Base-by-base conservation (phyloP, 2,113 vertebrate species). In the Hemibagrus wyckioides region DNA sequence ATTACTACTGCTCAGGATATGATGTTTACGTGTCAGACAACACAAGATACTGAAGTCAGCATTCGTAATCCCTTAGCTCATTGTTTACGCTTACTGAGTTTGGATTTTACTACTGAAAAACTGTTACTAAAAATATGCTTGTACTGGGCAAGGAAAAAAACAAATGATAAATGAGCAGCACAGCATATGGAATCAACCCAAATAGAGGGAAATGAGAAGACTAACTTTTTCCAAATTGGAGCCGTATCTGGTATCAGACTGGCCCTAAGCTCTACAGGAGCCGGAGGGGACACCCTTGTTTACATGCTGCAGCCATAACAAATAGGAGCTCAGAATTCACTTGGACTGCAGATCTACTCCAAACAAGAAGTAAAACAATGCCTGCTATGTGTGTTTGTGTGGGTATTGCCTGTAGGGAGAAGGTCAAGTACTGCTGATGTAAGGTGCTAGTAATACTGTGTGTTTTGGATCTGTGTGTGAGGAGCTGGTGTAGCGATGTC, bases 281-380 rank as follows among this genome's bases (percentile, higher is more conserved):
- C 90, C 91, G 90, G 88, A 84, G 83, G 82, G 90, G 89, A 86
- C 86, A 30, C 85, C 89, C 88, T 61, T 80, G 93, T 94, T 94
- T 93, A 94, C 91, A 92, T 90, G 90, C n/a, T 90, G 92, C 92
- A 91, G 92, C 93, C 93, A 94, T 91, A 93, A 93, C 87, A 91
- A 91, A 59, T 82, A 50, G 41, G 36, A 85, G 33, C 87, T 92
- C 91, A 90, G 88, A 93, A 94, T 94, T 93, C 94, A 90, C 92
- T 85, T 84, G 82, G 81, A 82, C 82, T 69, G 73, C 36, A 69
- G 71, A 71, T 73, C 76, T 33, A 86, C 57, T 85, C 89, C 65
- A 50, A 82, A 90, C 90, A 89, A 92, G 91, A 93, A 92, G 90
- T 65, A 44, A 93, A 92, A 94, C 93, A 94, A 94, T 94, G 91